Base-by-base conservation (phyloP, 2,797 vertebrate genomes). In the Zenarchopterus dispar region DNA sequence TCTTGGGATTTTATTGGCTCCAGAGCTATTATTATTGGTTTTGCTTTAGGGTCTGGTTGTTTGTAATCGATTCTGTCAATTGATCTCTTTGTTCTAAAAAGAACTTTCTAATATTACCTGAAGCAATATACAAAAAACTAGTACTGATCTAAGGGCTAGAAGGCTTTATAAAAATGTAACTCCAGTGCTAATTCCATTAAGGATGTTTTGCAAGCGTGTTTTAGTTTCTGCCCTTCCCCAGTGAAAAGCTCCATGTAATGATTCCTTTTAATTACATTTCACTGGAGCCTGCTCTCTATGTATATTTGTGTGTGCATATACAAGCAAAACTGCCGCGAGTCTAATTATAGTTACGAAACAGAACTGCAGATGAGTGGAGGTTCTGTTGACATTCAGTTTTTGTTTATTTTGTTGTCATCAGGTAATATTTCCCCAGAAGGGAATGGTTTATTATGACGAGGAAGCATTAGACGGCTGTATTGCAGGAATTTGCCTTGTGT, bases 1-100 rank as follows among this genome's bases (percentile, higher is more conserved):
- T 74, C 64, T 75, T 78, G 63, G 54, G 57, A 67, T 78, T 82
- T 51, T 13, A 72, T 73, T 71, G 53, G 39, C 57, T 67, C 48
- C 41, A 41, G 15, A 64, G 62, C 46, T 26, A 15, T 70, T 81
- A 15, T 70, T 81, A 78, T 75, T 62, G 63, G 33, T 73, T 81
- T 19, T 73, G 49, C 70, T 77, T 61, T 11, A 74, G 53, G 78
- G 47, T 60, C 33, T 46, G 56, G 56, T 77, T 70, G 68, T 71
- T 71, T 67, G 43, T 19, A 39, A 70, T 77, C 72, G 71, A 82
- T 85, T 84, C 18, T 69, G 17, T 41, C 23, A 39, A 22, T 62
- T 44, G 51, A 68, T 54, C 62, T 72, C 52, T 61, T 82, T 64
- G 41, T 26, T 13, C 36, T 39, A 68, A 73, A 46, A 63, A 52